phyloP scores from a whole-genome alignment of 2,113 vertebrate species.

The Holacanthus passer region DNA sequence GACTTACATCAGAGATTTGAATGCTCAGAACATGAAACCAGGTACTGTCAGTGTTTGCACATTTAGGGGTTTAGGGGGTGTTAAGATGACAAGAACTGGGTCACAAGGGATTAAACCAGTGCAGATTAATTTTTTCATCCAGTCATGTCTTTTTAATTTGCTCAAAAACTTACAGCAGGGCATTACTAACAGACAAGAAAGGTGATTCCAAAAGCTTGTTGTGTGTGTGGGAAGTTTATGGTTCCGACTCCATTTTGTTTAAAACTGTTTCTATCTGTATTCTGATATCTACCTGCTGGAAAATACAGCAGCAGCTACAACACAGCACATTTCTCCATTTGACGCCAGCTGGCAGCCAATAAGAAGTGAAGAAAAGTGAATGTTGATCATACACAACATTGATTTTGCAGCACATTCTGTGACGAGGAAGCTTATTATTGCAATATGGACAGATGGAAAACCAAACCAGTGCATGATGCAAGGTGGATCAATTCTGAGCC shows the following conservation, averaged over 20 bases:
- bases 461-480: background rate
- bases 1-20: conserved; percentile 34
- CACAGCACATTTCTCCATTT: background rate
- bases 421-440: background rate
- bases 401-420: background rate
- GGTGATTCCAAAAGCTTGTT: background rate
- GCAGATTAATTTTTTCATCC: conserved; percentile 35
- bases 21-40: conserved; percentile 44
- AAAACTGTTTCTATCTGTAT: background rate
- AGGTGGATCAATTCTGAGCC: conserved; percentile 1
- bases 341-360: conserved; percentile 8
- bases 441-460: background rate
- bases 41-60: conserved; percentile 38
- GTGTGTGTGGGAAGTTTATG: background rate
- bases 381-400: background rate
- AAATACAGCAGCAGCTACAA: background rate
- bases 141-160: conserved; percentile 56
- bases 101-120: conserved; percentile 58
- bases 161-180: background rate
- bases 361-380: background rate
- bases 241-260: background rate
- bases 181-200: conserved; percentile 5
- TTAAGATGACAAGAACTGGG: conserved; percentile 55
- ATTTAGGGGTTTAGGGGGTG: conserved; percentile 43
- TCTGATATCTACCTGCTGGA: background rate